phyloP scores from a whole-genome alignment of 2,888 invertebrate species.

The Tachystola acroxantha region DNA sequence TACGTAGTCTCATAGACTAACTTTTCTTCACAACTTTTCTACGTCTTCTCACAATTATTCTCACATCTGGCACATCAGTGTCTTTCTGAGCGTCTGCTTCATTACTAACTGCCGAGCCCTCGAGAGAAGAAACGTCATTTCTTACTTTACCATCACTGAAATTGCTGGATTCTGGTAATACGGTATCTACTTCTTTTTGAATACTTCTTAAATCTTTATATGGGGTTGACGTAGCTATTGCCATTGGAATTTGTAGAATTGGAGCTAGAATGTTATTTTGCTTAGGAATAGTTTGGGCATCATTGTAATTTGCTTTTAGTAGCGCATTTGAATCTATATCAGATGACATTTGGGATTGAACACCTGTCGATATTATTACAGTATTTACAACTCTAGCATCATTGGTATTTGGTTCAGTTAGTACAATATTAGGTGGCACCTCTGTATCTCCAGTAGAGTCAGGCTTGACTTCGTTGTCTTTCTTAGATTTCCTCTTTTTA shows the following conservation, averaged over 20 bases:
- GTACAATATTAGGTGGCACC: neutral
- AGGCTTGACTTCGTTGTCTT: slow-evolving; percentile 1
- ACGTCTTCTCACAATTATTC: slow-evolving; percentile 55
- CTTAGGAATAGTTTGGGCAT: neutral
- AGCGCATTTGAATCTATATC: neutral
- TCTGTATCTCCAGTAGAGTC: neutral
- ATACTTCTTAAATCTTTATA: slow-evolving; percentile 29
- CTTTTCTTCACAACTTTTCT: slow-evolving; percentile 29
- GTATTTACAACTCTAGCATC: slow-evolving; percentile 39
- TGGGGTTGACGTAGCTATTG: slow-evolving; percentile 61
- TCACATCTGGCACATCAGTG: slow-evolving; percentile 53
- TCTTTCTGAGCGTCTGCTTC: slow-evolving; percentile 18
- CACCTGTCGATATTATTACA: slow-evolving; percentile 49
- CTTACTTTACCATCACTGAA: slow-evolving; percentile 16
- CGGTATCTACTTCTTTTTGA: slow-evolving; percentile 9
- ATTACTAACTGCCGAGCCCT: slow-evolving; percentile 10
- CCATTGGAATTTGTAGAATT: slow-evolving; percentile 24
- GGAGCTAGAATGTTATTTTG: slow-evolving; percentile 5
- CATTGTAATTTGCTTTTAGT: slow-evolving; percentile 3
- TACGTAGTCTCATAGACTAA: no score
- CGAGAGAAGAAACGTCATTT: slow-evolving; percentile 21
- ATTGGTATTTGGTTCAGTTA: slow-evolving; percentile 11
- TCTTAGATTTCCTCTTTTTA: slow-evolving; percentile 4
- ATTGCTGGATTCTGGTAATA: slow-evolving; percentile 17
- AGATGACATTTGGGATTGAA: slow-evolving; percentile 25